A percentile compares a stretch with the other conserved stretches of the same genome.
Conservation (phyloP, 2,888 invertebrate species). For the Drosophila peninsularis region DNA sequence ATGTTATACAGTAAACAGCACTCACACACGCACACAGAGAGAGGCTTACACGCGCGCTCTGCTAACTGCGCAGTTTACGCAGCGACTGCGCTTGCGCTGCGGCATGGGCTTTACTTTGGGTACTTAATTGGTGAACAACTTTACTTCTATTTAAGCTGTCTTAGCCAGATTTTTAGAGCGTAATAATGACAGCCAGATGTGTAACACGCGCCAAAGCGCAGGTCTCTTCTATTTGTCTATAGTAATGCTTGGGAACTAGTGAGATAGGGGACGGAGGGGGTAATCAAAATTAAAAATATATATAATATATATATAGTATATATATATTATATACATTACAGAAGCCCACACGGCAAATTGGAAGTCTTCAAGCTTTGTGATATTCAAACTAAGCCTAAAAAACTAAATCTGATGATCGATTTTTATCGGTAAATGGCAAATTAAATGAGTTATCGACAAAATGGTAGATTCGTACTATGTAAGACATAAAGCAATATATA, state of each 20-base stretch:
- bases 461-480: not conserved
- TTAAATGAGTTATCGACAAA: not conserved
- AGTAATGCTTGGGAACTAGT: too few species aligned
- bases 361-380: not conserved
- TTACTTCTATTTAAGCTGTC: not conserved
- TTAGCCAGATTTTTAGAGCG: not conserved
- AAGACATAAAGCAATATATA: not conserved
- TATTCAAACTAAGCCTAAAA: not conserved
- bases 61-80: slow-evolving; percentile 2
- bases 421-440: not conserved
- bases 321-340: not conserved
- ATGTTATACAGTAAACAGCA: not conserved
- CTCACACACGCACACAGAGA: not conserved
- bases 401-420: not conserved
- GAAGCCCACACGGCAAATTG: not conserved
- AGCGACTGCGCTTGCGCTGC: not conserved
- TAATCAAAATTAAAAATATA: not conserved
- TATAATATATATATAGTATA: not conserved
- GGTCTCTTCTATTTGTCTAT: not conserved
- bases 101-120: not conserved
- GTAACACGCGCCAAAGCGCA: not conserved
- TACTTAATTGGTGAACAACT: not conserved
- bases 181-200: not conserved
- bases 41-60: not conserved
- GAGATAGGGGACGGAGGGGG: accelerated